phyloP scores from a whole-genome alignment of 2,113 vertebrate species.

The Laticauda colubrina region DNA sequence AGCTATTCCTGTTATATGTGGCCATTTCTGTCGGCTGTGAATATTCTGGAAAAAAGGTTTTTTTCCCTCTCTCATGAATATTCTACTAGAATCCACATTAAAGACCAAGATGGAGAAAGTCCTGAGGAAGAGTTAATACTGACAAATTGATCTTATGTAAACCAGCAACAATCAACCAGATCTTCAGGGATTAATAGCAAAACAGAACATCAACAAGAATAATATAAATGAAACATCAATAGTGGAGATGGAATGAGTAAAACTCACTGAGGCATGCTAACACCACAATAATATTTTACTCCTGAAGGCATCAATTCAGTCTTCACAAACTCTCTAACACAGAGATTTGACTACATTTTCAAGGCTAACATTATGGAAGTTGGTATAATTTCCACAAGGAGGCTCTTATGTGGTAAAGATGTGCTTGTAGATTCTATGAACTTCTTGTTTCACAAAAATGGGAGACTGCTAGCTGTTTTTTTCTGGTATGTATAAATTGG shows the following conservation, averaged over 20 bases:
- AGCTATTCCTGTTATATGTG: constrained; percentile 38
- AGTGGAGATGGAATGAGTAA: background rate
- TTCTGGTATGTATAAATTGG: background rate
- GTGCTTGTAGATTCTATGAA: background rate
- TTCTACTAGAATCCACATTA: background rate
- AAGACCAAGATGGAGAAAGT: background rate
- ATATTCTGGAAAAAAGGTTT: background rate
- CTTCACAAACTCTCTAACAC: background rate
- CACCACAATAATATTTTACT: background rate
- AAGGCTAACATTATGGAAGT: background rate
- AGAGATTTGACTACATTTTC: background rate
- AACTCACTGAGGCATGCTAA: background rate
- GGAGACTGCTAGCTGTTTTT: background rate
- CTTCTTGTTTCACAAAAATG: background rate
- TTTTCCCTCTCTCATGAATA: background rate
- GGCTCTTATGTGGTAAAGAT: background rate
- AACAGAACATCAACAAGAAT: background rate
- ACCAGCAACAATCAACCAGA: background rate
- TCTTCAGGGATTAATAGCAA: background rate
- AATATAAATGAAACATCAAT: background rate
- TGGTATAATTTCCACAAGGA: background rate
- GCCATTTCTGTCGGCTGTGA: background rate
- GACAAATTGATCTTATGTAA: background rate
- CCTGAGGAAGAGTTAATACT: background rate
- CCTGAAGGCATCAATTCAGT: background rate